A percentile compares a stretch with the other conserved stretches of the same genome.
phyloP scores from a whole-genome alignment of 2,797 vertebrate genomes.

The Sarcophilus harrisii region DNA sequence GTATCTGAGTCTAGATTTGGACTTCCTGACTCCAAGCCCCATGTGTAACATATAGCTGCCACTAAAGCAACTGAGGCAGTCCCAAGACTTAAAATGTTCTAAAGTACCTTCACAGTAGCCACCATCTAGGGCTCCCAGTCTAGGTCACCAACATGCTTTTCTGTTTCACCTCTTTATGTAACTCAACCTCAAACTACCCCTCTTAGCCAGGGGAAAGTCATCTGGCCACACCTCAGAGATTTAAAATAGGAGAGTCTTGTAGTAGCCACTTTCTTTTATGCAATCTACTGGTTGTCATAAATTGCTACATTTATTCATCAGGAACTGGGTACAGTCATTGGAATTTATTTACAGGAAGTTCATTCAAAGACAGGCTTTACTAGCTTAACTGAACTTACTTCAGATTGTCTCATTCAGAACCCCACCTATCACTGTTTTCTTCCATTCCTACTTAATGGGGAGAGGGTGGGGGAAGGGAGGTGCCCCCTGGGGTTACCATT shows the following conservation, averaged over 20 bases:
- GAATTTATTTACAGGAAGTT: conserved; percentile 82
- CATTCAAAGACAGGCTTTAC: conserved; percentile 79
- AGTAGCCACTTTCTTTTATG: conserved; percentile 73
- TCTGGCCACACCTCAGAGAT: conserved; percentile 65
- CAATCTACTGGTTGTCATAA: conserved; percentile 64
- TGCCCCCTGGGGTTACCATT: conserved; percentile 50
- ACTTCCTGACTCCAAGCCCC: neutral
- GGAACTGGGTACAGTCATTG: conserved; percentile 67
- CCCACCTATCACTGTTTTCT: conserved; percentile 58
- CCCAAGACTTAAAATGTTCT: conserved; percentile 7
- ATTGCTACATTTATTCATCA: conserved; percentile 75
- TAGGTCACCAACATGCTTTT: conserved; percentile 42
- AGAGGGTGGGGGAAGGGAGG: conserved; percentile 60
- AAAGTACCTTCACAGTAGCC: neutral
- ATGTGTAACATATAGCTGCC: neutral
- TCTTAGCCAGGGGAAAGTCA: conserved; percentile 74
- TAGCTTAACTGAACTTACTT: conserved; percentile 80
- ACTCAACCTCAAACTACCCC: conserved; percentile 60
- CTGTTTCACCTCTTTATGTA: conserved; percentile 3
- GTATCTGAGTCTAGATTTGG: neutral
- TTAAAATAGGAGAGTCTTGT: conserved; percentile 63
- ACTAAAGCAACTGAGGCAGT: conserved; percentile 4
- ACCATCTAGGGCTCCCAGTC: conserved; percentile 3
- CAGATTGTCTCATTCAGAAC: conserved; percentile 73
- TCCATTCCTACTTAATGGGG: conserved; percentile 62